These are phyloP conservation scores for Pteromalus puparum DNA, from an alignment of 1,140 invertebrate species.

Conservation along the genomic window DNA sequence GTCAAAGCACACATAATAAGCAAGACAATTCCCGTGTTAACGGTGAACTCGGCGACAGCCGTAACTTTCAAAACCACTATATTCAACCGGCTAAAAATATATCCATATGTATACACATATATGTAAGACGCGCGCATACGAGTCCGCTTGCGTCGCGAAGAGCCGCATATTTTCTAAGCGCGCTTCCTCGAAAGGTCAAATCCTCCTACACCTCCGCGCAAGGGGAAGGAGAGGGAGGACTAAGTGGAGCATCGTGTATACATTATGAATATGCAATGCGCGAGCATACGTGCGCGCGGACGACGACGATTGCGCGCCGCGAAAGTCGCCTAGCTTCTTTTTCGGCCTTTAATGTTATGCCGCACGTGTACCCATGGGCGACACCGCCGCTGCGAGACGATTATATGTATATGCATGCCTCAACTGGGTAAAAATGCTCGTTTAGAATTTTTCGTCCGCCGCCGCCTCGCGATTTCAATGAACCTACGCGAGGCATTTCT, in stretches of 20 bases:
- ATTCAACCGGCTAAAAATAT: conserved; percentile 33
- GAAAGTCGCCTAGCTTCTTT: conserved; percentile 5
- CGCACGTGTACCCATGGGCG: not conserved
- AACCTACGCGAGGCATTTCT: conserved; percentile 19
- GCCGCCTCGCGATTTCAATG: conserved; percentile 22
- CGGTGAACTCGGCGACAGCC: not conserved
- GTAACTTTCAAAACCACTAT: conserved; percentile 37
- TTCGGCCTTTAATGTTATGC: conserved; percentile 37
- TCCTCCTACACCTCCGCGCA: conserved; percentile 34
- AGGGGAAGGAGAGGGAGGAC: not conserved
- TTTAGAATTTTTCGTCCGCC: conserved; percentile 35
- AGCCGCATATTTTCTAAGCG: not conserved
- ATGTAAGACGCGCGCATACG: not conserved
- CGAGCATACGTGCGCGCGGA: not conserved
- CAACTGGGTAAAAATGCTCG: not conserved
- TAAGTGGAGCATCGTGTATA: conserved; percentile 37
- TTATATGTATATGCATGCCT: not conserved
- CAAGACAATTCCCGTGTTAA: not conserved
- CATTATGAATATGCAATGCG: conserved; percentile 38
- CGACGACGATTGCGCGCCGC: not conserved
- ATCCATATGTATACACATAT: not conserved
- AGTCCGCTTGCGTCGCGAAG: not conserved
- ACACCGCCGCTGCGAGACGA: not conserved
- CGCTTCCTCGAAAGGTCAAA: conserved; percentile 45
- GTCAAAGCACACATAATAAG: not conserved